Conservation (phyloP, 2,797 vertebrate species). For the Antennarius maculatus region DNA sequence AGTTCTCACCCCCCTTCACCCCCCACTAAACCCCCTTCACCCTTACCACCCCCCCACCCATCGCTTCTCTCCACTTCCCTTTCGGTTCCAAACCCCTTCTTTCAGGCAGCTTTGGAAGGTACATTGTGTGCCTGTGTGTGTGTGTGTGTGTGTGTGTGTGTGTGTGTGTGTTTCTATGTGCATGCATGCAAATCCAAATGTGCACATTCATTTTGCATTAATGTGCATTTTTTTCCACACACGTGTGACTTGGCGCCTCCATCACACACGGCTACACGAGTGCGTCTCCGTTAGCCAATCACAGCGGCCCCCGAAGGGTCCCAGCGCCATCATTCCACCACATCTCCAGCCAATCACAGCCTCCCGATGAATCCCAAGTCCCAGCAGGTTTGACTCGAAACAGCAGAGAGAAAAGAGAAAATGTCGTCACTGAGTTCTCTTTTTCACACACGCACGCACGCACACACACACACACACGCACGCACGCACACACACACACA, state of each 20-base stretch:
- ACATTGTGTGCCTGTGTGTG: slow-evolving; percentile 24
- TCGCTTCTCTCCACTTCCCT: slow-evolving; percentile 17
- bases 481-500: too few species aligned
- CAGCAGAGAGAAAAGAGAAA: slow-evolving; percentile 25
- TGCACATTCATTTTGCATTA: neutral
- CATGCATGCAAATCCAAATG: neutral
- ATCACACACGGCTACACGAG: slow-evolving; percentile 12
- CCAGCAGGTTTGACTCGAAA: slow-evolving; percentile 59
- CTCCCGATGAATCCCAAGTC: slow-evolving; percentile 57
- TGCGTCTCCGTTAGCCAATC: slow-evolving; percentile 64
- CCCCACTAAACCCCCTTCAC: neutral
- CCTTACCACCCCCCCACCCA: neutral
- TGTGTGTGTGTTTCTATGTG: neutral
- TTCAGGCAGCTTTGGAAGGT: slow-evolving; percentile 41
- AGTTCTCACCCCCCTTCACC: slow-evolving; percentile 15
- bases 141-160: neutral
- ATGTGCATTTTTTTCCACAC: neutral
- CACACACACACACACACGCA: too few species aligned
- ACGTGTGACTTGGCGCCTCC: slow-evolving; percentile 30
- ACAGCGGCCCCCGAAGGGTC: slow-evolving; percentile 43
- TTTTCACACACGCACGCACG: too few species aligned
- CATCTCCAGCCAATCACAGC: slow-evolving; percentile 69
- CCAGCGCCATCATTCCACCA: slow-evolving; percentile 76
- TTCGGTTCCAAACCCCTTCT: slow-evolving; percentile 46
- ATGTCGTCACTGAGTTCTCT: too few species aligned